A percentile compares a stretch with the other conserved stretches of the same genome.
These are phyloP conservation scores for Drosophila pullipes DNA, from an alignment of 2,888 invertebrate species.

Conservation along the genomic window DNA sequence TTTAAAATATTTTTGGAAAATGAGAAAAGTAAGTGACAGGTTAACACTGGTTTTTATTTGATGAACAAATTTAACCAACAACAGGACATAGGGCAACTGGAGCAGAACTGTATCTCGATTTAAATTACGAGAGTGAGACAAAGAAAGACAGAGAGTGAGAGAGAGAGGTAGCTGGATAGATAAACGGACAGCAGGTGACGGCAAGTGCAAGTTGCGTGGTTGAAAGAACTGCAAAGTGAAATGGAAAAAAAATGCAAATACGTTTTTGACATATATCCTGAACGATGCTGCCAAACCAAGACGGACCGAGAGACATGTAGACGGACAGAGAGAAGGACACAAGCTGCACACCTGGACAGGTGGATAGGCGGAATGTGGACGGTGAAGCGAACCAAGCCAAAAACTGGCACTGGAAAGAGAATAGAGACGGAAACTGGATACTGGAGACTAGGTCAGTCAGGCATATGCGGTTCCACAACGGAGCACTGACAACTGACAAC, in stretches of 20 bases:
- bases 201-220: conserved; percentile 30
- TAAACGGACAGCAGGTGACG: conserved; percentile 26
- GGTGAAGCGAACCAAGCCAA: conserved; percentile 11
- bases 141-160: no score
- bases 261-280: conserved; percentile 68
- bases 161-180: neutral
- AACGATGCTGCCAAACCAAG: conserved; percentile 35
- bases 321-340: conserved; percentile 12
- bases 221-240: conserved; percentile 16
- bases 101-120: conserved; percentile 43
- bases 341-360: conserved; percentile 7
- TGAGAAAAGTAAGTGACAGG: neutral
- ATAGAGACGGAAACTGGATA: conserved; percentile 1
- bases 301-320: conserved; percentile 14
- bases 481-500: conserved; percentile 42
- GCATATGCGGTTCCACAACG: conserved; percentile 31
- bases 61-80: conserved; percentile 10
- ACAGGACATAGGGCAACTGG: neutral
- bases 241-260: conserved; percentile 62
- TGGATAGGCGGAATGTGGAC: conserved; percentile 13
- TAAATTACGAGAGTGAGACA: conserved; percentile 51
- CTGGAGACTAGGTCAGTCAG: conserved; percentile 43
- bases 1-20: neutral
- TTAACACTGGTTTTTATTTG: no score
- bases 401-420: conserved; percentile 7